Evolutionary conservation across 2,113 vertebrate species (phyloP).

Genomic region (Clarias batrachus): DNA sequence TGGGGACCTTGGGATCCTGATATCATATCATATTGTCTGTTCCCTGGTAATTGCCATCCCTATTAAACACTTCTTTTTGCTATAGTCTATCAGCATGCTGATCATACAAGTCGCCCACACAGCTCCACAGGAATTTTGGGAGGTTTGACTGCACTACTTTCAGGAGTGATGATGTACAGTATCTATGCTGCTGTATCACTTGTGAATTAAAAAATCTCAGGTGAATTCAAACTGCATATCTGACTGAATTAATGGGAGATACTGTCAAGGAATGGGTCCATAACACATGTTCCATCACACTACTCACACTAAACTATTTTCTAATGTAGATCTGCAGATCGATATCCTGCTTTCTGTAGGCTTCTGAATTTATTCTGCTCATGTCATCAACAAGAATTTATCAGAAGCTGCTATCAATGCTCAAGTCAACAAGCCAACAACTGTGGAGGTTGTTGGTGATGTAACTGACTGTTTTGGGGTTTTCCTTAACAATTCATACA

Average conservation of each 20-base stretch:
- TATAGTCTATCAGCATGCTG: not conserved
- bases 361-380: no score
- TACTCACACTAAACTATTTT: not conserved
- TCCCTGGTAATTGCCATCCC: no score
- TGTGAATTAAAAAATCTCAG: not conserved
- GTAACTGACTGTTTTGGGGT: not conserved
- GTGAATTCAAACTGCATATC: not conserved
- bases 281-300: not conserved
- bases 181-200: not conserved
- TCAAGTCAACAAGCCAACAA: no score
- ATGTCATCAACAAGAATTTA: no score
- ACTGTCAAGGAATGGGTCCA: not conserved
- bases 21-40: no score
- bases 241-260: not conserved
- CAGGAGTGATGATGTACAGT: not conserved
- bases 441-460: not conserved
- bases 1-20: no score
- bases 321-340: no score
- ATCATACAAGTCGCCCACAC: not conserved
- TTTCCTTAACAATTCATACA: not conserved
- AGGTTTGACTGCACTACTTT: not conserved
- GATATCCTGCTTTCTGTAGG: no score
- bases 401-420: no score
- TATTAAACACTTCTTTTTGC: not conserved
- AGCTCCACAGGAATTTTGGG: not conserved